A percentile compares a stretch with the other conserved stretches of the same genome.
Evolutionary conservation across 2,113 vertebrate genomes (phyloP).

Genomic region (Drymodes brunneopygia): DNA sequence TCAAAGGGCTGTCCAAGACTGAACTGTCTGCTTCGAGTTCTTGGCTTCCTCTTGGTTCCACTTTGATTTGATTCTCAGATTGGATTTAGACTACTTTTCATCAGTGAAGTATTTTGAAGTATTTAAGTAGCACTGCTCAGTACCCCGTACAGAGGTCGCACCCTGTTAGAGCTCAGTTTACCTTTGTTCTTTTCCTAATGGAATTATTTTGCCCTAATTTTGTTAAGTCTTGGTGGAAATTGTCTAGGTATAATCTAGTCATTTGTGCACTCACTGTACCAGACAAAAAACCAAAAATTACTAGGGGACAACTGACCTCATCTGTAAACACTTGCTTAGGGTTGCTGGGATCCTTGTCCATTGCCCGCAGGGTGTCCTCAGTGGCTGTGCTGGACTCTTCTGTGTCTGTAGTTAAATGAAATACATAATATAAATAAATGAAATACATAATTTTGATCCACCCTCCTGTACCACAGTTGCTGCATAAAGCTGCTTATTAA

Average conservation of each 20-base stretch:
- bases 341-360: neutral
- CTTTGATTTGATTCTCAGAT: neutral
- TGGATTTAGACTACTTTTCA: neutral
- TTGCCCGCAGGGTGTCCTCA: neutral
- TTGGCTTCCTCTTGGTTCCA: neutral
- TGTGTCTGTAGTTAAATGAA: neutral
- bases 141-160: too few species aligned
- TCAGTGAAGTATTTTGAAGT: neutral
- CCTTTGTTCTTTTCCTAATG: neutral
- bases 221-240: neutral
- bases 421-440: neutral
- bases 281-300: neutral
- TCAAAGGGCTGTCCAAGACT: neutral
- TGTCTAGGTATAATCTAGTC: neutral
- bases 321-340: accelerated
- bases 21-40: neutral
- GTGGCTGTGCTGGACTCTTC: neutral
- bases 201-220: neutral
- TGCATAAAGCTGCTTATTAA: constrained; percentile 10
- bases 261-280: neutral
- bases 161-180: neutral
- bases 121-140: neutral
- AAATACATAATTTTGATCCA: neutral
- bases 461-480: neutral
- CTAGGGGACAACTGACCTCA: neutral